Evolutionary conservation across 1,140 invertebrate species (phyloP).

Genomic region (Dolichoris vasculosae): DNA sequence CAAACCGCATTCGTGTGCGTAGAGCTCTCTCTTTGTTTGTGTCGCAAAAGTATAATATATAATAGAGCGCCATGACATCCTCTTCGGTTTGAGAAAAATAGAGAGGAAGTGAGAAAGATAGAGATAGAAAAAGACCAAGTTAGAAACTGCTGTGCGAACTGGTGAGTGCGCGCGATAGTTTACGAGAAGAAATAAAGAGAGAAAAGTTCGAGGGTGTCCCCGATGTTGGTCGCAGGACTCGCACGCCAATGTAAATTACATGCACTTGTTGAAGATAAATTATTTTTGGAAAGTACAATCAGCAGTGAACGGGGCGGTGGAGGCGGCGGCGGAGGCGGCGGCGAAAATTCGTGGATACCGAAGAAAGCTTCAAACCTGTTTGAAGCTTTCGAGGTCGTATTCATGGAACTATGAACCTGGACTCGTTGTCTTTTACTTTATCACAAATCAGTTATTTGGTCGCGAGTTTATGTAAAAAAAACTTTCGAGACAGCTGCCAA

Average conservation of each 20-base stretch:
- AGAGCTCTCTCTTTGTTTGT: background rate
- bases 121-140: background rate
- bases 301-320: slow-evolving; percentile 26
- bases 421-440: slow-evolving; percentile 97
- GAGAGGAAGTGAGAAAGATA: background rate
- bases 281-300: slow-evolving; percentile 2
- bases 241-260: slow-evolving; percentile 77
- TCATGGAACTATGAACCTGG: slow-evolving; percentile 99
- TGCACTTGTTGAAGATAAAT: slow-evolving; percentile 38
- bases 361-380: slow-evolving; percentile 89
- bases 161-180: background rate
- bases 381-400: slow-evolving; percentile 87
- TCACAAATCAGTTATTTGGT: slow-evolving; percentile 98
- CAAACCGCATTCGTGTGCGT: background rate
- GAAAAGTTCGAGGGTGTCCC: slow-evolving; percentile 52
- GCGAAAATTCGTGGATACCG: slow-evolving; percentile 67
- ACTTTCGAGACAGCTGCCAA: slow-evolving; percentile 90
- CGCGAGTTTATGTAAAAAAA: slow-evolving; percentile 96
- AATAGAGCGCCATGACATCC: slow-evolving; percentile 41
- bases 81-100: background rate
- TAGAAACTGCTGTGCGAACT: slow-evolving; percentile 13
- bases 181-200: background rate
- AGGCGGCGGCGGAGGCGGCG: slow-evolving; percentile 26
- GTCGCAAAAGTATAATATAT: slow-evolving; percentile 27
- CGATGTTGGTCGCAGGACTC: slow-evolving; percentile 81